phyloP scores from a whole-genome alignment of 2,888 invertebrate species.

The Lochmaea capreae region DNA sequence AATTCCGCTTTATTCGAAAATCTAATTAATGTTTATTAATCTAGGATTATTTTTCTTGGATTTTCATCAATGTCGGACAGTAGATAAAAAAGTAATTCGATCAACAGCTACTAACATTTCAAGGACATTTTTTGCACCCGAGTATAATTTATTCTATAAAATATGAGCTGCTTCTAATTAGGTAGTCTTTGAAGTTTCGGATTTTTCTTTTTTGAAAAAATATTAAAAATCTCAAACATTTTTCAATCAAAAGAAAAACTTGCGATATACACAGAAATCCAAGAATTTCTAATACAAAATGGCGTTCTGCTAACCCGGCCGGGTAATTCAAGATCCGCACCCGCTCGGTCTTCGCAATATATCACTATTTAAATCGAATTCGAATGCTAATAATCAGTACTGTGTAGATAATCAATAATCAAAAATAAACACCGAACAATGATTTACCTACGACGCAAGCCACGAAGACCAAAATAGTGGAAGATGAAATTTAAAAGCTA shows the following conservation, averaged over 20 bases:
- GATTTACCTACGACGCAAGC: slow-evolving; percentile 52
- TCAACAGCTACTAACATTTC: no score
- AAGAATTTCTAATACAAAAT: slow-evolving; percentile 13
- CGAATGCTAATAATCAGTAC: slow-evolving; percentile 66
- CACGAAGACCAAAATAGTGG: slow-evolving; percentile 29
- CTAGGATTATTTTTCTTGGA: no score
- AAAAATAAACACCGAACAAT: slow-evolving; percentile 64
- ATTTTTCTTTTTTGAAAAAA: neutral
- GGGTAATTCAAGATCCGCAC: slow-evolving; percentile 59
- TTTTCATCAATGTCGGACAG: no score
- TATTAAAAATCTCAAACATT: neutral
- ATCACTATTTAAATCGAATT: slow-evolving; percentile 64
- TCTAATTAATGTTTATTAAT: no score
- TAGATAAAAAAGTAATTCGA: no score
- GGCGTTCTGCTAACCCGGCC: slow-evolving; percentile 52
- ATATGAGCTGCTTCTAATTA: neutral
- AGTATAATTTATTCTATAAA: no score
- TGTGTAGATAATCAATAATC: slow-evolving; percentile 68
- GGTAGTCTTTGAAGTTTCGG: neutral
- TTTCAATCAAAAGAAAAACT: neutral
- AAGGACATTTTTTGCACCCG: no score
- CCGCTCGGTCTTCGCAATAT: slow-evolving; percentile 61
- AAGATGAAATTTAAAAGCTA: slow-evolving; percentile 5
- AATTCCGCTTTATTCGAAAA: no score
- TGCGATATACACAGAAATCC: neutral